Percentiles rank a stretch among this genome's conserved stretches.
These are phyloP conservation scores for Capreolus pygargus DNA, from an alignment of 2,113 vertebrate genomes.

Conservation along the genomic window DNA sequence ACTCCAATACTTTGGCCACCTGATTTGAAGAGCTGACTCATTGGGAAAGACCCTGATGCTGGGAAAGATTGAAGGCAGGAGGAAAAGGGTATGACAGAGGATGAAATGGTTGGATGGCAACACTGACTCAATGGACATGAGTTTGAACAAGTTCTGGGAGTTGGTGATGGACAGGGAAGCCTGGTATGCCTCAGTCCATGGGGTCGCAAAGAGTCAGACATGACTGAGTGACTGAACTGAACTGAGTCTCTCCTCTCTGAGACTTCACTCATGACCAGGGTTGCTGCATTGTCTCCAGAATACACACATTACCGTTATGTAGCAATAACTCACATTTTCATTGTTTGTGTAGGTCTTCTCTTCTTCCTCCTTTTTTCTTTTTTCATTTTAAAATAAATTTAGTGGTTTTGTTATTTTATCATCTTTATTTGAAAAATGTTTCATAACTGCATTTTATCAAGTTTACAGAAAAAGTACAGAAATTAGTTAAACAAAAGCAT, in stretches of 20 bases:
- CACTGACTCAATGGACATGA: not conserved
- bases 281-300: not conserved
- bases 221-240: not conserved
- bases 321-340: slow-evolving; percentile 2
- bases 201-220: not conserved
- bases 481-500: not conserved
- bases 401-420: not conserved
- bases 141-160: not conserved
- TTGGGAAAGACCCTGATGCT: not conserved
- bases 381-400: not conserved
- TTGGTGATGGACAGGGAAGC: not conserved
- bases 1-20: not conserved
- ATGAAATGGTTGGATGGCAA: not conserved
- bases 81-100: not conserved
- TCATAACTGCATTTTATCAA: not conserved
- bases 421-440: not conserved
- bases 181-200: not conserved
- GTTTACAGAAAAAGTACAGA: not conserved
- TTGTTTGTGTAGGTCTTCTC: not conserved
- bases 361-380: not conserved
- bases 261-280: not conserved
- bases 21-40: not conserved
- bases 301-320: not conserved
- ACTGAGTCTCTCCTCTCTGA: not conserved
- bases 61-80: not conserved